Conservation (phyloP, 2,888 invertebrate genomes). For the Rhagonycha fulva region DNA sequence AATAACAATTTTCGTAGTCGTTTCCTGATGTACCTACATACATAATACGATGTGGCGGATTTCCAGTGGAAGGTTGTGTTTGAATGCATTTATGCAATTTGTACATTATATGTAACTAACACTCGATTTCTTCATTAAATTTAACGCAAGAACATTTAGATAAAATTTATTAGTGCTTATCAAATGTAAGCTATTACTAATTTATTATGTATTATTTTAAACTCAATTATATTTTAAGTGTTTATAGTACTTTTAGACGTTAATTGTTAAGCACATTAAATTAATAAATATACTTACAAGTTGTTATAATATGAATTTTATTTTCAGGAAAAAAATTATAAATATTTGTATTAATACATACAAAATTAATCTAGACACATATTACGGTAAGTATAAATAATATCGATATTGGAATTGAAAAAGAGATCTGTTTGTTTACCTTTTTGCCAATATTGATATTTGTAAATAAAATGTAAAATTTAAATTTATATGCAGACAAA, state of each 20-base stretch:
- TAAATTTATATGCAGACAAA: neutral
- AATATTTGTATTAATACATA: neutral
- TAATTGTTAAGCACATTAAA: neutral
- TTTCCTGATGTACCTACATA: constrained; percentile 22
- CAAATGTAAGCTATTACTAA: constrained; percentile 8
- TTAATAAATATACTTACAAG: neutral
- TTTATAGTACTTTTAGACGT: constrained; percentile 1
- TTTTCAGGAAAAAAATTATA: no score
- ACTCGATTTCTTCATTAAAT: constrained; percentile 30
- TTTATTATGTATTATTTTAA: constrained; percentile 27
- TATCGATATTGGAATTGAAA: neutral
- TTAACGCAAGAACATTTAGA: constrained; percentile 29
- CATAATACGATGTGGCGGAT: constrained; percentile 20
- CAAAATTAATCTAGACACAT: no score
- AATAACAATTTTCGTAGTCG: constrained; percentile 32
- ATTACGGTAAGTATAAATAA: no score
- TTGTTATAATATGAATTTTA: neutral
- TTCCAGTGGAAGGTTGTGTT: constrained; percentile 18
- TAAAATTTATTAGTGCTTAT: constrained; percentile 27
- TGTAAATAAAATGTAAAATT: neutral
- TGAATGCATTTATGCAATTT: constrained; percentile 30
- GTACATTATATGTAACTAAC: constrained; percentile 15
- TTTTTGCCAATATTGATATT: no score
- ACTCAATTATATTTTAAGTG: constrained; percentile 17
- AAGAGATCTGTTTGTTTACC: no score